Conservation (phyloP, 2,113 vertebrate species). For the Thinocorus orbignyianus region DNA sequence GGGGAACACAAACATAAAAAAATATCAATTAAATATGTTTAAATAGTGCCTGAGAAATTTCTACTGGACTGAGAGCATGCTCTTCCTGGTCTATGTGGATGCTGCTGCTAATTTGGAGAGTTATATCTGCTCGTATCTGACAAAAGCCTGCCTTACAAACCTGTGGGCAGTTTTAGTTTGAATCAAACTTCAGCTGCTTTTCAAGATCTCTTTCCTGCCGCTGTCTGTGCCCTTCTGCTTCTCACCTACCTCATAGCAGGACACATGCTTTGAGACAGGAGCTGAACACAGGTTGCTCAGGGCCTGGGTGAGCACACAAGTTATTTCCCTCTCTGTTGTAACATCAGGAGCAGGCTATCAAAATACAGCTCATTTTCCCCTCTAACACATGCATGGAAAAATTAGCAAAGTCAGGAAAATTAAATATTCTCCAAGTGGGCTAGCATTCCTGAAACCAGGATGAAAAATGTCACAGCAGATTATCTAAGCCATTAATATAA, state of each 20-base stretch:
- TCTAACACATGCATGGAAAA: neutral
- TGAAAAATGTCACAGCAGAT: neutral
- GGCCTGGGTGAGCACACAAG: neutral
- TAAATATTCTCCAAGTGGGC: neutral
- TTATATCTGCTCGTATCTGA: neutral
- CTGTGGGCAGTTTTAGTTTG: neutral
- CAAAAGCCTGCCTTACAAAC: neutral
- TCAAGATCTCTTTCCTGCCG: neutral
- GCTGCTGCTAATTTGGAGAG: neutral
- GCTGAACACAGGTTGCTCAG: neutral
- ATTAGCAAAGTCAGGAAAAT: neutral
- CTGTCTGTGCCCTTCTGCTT: neutral
- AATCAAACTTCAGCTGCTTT: neutral
- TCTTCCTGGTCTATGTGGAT: neutral
- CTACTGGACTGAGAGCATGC: neutral
- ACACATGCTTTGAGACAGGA: neutral
- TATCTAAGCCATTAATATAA: neutral
- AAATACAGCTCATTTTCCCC: neutral
- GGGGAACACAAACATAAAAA: neutral
- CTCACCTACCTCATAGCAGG: neutral
- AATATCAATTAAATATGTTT: neutral
- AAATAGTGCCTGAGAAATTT: neutral
- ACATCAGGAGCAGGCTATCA: neutral
- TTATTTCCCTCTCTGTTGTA: neutral
- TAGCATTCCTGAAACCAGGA: neutral